phyloP scores from a whole-genome alignment of 2,113 vertebrate species.

The Chlorodrepanis virens region DNA sequence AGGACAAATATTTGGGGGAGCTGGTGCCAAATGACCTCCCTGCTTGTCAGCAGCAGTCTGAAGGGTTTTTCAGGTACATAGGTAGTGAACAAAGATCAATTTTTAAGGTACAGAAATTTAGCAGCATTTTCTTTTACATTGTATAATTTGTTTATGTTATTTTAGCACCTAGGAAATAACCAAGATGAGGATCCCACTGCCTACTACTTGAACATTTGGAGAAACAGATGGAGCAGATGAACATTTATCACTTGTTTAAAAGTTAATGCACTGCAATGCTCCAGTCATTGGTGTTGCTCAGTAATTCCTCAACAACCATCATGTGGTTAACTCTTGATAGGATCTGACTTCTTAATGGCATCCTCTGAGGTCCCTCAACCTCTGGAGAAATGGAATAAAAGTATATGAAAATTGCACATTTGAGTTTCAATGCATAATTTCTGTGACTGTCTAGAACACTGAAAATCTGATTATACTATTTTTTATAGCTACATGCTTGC shows the following conservation, averaged over 20 bases:
- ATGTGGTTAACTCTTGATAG: neutral
- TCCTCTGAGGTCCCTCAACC: neutral
- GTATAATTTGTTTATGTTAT: conserved; percentile 15
- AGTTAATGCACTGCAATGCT: conserved; percentile 22
- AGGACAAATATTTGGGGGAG: neutral
- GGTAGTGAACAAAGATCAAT: neutral
- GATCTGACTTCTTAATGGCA: neutral
- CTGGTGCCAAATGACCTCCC: neutral
- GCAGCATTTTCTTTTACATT: neutral
- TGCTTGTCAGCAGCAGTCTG: neutral
- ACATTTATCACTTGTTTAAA: conserved; percentile 45
- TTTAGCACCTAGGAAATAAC: neutral
- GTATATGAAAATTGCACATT: neutral
- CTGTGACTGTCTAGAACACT: neutral
- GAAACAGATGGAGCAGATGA: conserved; percentile 53
- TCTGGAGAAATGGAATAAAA: neutral
- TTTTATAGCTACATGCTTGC: neutral
- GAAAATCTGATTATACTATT: neutral
- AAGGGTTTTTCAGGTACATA: neutral
- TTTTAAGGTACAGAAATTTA: neutral
- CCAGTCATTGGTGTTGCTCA: neutral
- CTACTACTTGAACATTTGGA: conserved; percentile 24
- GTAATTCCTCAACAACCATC: neutral
- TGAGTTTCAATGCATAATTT: neutral
- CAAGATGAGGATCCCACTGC: neutral